Evolutionary conservation across 2,888 invertebrate genomes (phyloP).

Genomic region (Macrophya alboannulata): DNA sequence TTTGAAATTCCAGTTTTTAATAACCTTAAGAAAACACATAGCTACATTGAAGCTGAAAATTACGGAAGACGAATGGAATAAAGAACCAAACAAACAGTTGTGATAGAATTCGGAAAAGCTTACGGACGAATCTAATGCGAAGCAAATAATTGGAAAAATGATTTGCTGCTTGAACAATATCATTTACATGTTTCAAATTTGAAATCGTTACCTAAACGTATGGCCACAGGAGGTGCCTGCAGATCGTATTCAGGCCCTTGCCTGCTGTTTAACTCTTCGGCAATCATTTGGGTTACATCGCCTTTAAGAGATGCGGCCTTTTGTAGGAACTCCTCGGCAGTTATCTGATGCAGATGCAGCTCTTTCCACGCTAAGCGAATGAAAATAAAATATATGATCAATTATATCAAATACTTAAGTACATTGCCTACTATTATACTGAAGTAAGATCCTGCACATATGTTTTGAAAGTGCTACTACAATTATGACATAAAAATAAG

Average conservation of each 20-base stretch:
- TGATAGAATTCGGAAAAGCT: too few species aligned
- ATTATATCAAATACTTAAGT: conserved; percentile 31
- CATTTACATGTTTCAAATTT: neutral
- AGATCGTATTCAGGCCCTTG: conserved; percentile 33
- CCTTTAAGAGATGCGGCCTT: conserved; percentile 56
- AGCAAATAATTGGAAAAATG: too few species aligned
- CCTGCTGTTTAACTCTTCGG: neutral
- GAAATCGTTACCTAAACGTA: conserved; percentile 48
- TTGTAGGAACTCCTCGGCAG: conserved; percentile 43
- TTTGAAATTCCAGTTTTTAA: too few species aligned
- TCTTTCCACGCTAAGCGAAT: conserved; percentile 55
- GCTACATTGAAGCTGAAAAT: too few species aligned
- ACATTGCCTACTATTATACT: neutral
- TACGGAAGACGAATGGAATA: too few species aligned
- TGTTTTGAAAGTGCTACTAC: too few species aligned
- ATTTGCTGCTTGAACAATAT: too few species aligned
- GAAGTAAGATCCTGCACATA: neutral
- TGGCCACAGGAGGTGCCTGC: conserved; percentile 46
- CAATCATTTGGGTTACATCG: conserved; percentile 35
- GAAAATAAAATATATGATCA: too few species aligned
- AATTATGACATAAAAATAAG: too few species aligned
- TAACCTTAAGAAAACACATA: too few species aligned
- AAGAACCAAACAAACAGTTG: too few species aligned
- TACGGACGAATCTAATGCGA: too few species aligned
- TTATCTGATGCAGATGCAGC: conserved; percentile 48